These are phyloP conservation scores for Hirtodrosophila confusa DNA, from an alignment of 2,888 invertebrate genomes.

Conservation along the genomic window DNA sequence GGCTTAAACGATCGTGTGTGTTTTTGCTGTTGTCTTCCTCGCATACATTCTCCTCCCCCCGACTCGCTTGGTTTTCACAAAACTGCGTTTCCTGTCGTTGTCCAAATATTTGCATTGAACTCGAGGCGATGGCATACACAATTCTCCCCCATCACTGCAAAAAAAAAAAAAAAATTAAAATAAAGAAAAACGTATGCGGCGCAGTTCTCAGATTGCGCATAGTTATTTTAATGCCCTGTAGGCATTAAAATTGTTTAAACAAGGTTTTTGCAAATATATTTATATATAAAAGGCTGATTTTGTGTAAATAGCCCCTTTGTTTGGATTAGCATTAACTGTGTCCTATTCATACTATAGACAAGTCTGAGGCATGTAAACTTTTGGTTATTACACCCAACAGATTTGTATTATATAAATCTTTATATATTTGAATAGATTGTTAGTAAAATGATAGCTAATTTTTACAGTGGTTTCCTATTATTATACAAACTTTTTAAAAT, in stretches of 20 bases:
- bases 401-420: no score
- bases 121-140: slow-evolving; percentile 33
- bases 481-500: no score
- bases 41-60: background rate
- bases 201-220: slow-evolving; percentile 1
- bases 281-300: no score
- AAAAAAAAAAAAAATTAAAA: background rate
- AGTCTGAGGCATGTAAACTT: no score
- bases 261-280: no score
- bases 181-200: slow-evolving; percentile 3
- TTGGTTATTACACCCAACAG: no score
- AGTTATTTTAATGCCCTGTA: background rate
- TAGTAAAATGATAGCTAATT: no score
- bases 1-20: background rate
- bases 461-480: no score
- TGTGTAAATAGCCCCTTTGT: no score
- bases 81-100: slow-evolving; percentile 40
- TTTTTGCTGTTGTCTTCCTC: slow-evolving; percentile 2
- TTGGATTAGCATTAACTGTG: no score
- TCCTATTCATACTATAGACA: no score
- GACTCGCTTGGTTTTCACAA: background rate
- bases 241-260: background rate
- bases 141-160: background rate
- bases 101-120: slow-evolving; percentile 51
- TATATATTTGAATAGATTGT: no score